Evolutionary conservation across 2,888 invertebrate genomes (phyloP).

Genomic region (Cheilosia impressa): DNA sequence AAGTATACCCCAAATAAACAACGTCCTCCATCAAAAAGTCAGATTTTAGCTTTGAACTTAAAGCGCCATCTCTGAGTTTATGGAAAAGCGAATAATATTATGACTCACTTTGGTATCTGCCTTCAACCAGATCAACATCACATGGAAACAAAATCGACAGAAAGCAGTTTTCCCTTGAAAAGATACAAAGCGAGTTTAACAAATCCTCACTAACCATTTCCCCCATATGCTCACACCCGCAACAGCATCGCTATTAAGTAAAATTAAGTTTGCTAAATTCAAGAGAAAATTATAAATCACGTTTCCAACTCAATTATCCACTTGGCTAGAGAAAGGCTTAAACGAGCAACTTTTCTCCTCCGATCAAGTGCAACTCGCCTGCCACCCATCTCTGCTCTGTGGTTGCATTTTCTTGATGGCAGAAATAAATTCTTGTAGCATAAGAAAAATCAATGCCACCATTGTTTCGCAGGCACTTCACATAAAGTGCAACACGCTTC

Average conservation of each 20-base stretch:
- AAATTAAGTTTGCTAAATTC: conserved; percentile 50
- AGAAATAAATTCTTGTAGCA: conserved; percentile 31
- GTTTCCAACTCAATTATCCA: conserved; percentile 76
- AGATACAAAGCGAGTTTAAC: too few relatives aligned
- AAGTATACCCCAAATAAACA: too few relatives aligned
- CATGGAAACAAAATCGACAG: too few relatives aligned
- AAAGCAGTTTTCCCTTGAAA: too few relatives aligned
- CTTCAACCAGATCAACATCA: too few relatives aligned
- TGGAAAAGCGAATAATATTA: too few relatives aligned
- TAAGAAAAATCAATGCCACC: conserved; percentile 68
- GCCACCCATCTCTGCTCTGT: background rate
- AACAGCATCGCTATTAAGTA: conserved; percentile 25
- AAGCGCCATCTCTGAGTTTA: too few relatives aligned
- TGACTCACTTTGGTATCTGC: too few relatives aligned
- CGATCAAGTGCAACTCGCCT: conserved; percentile 54
- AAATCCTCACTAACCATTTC: background rate
- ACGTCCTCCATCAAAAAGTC: too few relatives aligned
- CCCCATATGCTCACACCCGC: background rate
- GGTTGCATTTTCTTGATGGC: conserved; percentile 54
- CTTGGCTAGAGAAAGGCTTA: conserved; percentile 74
- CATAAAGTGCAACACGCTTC: conserved; percentile 73
- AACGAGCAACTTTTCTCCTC: conserved; percentile 52
- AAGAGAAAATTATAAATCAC: conserved; percentile 65
- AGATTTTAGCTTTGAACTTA: too few relatives aligned
- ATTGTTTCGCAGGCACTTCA: conserved; percentile 70